phyloP scores from a whole-genome alignment of 2,797 vertebrate genomes.

The Dallia pectoralis region DNA sequence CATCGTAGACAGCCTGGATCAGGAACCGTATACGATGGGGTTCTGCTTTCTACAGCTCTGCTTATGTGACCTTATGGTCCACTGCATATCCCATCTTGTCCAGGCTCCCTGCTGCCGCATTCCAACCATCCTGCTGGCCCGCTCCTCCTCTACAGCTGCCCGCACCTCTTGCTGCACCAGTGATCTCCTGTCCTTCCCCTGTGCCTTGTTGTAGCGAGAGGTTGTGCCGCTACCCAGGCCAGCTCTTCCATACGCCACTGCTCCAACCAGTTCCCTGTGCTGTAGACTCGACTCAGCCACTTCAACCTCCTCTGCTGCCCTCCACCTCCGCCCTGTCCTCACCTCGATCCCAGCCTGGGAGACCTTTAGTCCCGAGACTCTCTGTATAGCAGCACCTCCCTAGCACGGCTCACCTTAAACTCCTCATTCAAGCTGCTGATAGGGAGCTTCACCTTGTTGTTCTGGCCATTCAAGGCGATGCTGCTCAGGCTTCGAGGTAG shows the following conservation, averaged over 20 bases:
- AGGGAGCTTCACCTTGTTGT: slow-evolving; percentile 9
- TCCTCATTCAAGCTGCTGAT: slow-evolving; percentile 2
- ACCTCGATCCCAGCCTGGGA: slow-evolving; percentile 3
- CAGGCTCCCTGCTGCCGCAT: no score
- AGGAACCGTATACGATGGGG: neutral
- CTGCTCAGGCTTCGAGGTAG: slow-evolving; percentile 11
- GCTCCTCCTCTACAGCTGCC: no score
- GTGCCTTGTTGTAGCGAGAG: neutral
- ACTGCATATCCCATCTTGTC: no score
- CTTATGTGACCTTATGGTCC: neutral
- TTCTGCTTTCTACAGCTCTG: slow-evolving; percentile 1
- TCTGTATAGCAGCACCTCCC: slow-evolving; percentile 7
- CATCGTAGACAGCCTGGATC: slow-evolving; percentile 10
- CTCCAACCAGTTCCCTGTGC: no score
- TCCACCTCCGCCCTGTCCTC: no score
- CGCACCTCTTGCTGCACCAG: no score
- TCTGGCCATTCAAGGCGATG: neutral
- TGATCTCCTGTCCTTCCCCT: neutral
- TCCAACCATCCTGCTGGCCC: no score
- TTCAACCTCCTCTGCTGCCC: no score
- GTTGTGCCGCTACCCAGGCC: no score
- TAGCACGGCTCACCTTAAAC: neutral
- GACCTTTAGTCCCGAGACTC: neutral
- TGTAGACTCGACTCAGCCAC: no score
- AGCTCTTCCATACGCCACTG: neutral